These are phyloP conservation scores for Toxostoma redivivum DNA, from an alignment of 2,113 vertebrate genomes.

Conservation along the genomic window DNA sequence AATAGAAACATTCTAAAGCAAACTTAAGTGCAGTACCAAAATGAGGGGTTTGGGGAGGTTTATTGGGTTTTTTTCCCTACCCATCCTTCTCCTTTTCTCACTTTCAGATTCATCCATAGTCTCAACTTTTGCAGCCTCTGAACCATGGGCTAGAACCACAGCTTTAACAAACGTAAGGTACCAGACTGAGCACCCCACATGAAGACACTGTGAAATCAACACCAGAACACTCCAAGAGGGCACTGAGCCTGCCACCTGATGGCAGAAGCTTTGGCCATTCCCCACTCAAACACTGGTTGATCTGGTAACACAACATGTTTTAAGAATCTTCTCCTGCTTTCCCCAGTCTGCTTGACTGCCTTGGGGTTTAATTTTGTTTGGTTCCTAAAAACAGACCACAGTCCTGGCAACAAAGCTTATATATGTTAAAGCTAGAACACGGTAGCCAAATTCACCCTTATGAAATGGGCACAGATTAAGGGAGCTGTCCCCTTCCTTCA, in stretches of 20 bases:
- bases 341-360: neutral
- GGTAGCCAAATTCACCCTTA: neutral
- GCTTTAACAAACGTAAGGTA: neutral
- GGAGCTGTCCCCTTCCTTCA: neutral
- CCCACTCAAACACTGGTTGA: neutral
- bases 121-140: neutral
- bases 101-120: neutral
- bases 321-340: neutral
- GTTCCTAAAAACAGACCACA: neutral
- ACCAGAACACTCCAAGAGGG: neutral
- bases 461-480: neutral
- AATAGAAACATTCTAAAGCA: neutral
- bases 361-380: neutral
- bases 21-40: neutral
- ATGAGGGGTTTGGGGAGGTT: accelerated
- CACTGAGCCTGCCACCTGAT: neutral
- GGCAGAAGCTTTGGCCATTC: neutral
- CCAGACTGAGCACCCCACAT: neutral
- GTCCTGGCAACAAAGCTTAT: neutral
- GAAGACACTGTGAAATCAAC: neutral
- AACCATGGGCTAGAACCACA: neutral
- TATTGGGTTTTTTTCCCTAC: accelerated
- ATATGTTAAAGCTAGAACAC: neutral
- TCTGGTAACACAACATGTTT: neutral
- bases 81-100: neutral